phyloP scores from a whole-genome alignment of 2,797 vertebrate species.

The Ctenopoma multispine region DNA sequence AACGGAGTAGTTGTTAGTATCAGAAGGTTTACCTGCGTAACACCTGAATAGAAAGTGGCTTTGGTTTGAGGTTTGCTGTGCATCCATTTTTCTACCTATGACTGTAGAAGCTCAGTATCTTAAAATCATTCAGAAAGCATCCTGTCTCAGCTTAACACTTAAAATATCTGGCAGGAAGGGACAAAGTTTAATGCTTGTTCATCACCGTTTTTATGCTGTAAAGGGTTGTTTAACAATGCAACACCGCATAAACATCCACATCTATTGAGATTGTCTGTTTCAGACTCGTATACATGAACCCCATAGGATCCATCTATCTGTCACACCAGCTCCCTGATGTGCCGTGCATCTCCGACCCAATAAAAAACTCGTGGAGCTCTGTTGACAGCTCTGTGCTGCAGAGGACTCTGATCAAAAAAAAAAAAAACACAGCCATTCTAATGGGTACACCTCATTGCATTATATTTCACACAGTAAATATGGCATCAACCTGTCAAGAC shows the following conservation, averaged over 20 bases:
- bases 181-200: constrained; percentile 8
- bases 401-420: constrained; percentile 70
- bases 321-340: constrained; percentile 57
- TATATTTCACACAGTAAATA: constrained; percentile 85
- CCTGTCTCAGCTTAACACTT: background rate
- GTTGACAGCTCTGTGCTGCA: constrained; percentile 75
- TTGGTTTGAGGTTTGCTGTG: background rate
- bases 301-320: constrained; percentile 63
- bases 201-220: constrained; percentile 6
- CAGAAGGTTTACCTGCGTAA: background rate
- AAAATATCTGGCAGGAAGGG: background rate
- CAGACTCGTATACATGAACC: constrained; percentile 33
- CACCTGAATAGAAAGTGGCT: no score
- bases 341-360: constrained; percentile 69
- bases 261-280: constrained; percentile 39
- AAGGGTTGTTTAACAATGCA: constrained; percentile 19
- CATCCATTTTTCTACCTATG: no score
- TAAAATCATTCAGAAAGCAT: background rate
- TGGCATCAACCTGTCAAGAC: constrained; percentile 78
- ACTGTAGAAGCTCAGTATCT: background rate
- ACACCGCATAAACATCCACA: constrained; percentile 27
- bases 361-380: constrained; percentile 67
- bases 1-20: background rate
- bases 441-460: constrained; percentile 78
- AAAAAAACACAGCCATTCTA: constrained; percentile 77